These are phyloP conservation scores for Ditylenchus dipsaci DNA, from an alignment of 1,140 invertebrate genomes.

Conservation along the genomic window DNA sequence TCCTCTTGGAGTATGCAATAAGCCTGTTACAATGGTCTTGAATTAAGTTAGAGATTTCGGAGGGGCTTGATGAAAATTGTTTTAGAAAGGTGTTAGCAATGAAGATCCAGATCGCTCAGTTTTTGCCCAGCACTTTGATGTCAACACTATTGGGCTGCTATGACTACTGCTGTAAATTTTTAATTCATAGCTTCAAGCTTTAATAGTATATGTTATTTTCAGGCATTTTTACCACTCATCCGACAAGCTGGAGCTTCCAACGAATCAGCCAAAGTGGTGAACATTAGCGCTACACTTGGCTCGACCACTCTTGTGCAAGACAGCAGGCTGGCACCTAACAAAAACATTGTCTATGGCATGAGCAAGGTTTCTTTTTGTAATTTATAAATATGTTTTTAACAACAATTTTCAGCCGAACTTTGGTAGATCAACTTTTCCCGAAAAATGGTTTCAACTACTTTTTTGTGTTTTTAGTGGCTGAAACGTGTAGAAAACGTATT, in stretches of 20 bases:
- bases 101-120: constrained; percentile 16
- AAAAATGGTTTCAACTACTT: too few relatives aligned
- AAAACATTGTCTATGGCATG: constrained; percentile 26
- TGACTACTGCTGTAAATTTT: constrained; percentile 20
- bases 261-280: constrained; percentile 10
- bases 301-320: constrained; percentile 5
- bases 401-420: too few relatives aligned
- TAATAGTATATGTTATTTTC: too few relatives aligned
- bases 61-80: too few relatives aligned
- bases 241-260: constrained; percentile 18
- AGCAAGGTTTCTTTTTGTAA: constrained; percentile 30
- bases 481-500: too few relatives aligned
- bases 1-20: too few relatives aligned
- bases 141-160: constrained; percentile 24
- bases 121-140: constrained; percentile 29
- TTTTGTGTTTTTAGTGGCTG: too few relatives aligned
- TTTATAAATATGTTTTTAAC: too few relatives aligned
- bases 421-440: too few relatives aligned
- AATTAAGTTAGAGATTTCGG: too few relatives aligned
- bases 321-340: background rate
- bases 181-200: too few relatives aligned
- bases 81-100: constrained; percentile 14
- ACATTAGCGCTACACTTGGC: constrained; percentile 25
- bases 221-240: constrained; percentile 24
- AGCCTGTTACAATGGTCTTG: too few relatives aligned